Percentiles rank a stretch among this genome's conserved stretches.
phyloP scores from a whole-genome alignment of 2,113 vertebrate genomes.

The Epinephelus fuscoguttatus region DNA sequence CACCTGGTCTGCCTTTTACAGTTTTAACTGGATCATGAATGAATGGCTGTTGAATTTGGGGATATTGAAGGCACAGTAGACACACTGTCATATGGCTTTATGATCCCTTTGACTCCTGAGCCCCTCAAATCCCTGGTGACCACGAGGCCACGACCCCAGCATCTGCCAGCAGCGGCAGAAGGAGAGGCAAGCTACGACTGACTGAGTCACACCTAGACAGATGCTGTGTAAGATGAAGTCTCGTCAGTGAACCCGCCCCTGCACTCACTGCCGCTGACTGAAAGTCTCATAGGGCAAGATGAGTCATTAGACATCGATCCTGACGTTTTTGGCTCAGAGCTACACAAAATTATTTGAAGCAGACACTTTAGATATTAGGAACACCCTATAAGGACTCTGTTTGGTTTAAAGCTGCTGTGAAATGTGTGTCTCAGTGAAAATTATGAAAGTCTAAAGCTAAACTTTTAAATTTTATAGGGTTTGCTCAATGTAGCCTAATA shows the following conservation, averaged over 20 bases:
- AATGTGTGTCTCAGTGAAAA: conserved; percentile 1
- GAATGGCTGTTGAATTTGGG: conserved; percentile 23
- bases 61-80: conserved; percentile 40
- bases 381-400: conserved; percentile 15
- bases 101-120: conserved; percentile 69
- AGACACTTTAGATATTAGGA: conserved; percentile 30
- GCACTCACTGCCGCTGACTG: conserved; percentile 27
- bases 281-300: conserved; percentile 46
- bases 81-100: conserved; percentile 57
- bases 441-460: conserved; percentile 16
- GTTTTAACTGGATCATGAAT: conserved; percentile 26
- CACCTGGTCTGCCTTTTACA: neutral
- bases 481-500: conserved; percentile 20
- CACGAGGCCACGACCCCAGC: conserved; percentile 58
- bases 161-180: conserved; percentile 67
- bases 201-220: conserved; percentile 71
- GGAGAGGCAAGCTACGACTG: conserved; percentile 28
- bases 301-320: conserved; percentile 63
- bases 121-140: conserved; percentile 64
- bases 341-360: conserved; percentile 26
- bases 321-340: conserved; percentile 30
- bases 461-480: neutral
- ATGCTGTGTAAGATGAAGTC: conserved; percentile 62
- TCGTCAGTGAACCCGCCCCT: conserved; percentile 35
- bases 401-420: conserved; percentile 24